These are phyloP conservation scores for Cyclophora punctaria DNA, from an alignment of 2,888 invertebrate species.

Conservation along the genomic window DNA sequence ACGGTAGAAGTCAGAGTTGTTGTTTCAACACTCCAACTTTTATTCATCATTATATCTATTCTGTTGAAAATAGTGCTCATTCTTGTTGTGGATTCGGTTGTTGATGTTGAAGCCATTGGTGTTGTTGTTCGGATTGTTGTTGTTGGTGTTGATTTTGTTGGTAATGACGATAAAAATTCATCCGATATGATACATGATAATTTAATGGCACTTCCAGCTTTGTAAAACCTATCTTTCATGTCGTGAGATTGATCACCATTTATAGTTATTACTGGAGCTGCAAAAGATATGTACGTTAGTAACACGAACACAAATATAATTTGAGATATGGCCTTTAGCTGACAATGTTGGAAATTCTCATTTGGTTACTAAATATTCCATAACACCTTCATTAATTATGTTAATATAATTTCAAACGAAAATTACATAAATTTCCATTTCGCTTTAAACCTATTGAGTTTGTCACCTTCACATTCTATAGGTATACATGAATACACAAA, in stretches of 20 bases:
- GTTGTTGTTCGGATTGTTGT: constrained; percentile 38
- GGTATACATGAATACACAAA: neutral
- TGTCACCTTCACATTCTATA: too few relatives aligned
- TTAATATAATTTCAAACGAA: neutral
- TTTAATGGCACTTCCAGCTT: constrained; percentile 83
- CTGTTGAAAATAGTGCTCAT: constrained; percentile 65
- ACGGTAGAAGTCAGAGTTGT: constrained; percentile 61
- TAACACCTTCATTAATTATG: too few relatives aligned
- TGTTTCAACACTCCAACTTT: constrained; percentile 71
- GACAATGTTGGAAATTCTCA: too few relatives aligned
- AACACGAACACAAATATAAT: neutral
- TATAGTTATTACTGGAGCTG: constrained; percentile 82
- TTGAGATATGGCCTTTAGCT: too few relatives aligned
- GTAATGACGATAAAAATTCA: constrained; percentile 45
- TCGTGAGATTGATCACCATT: constrained; percentile 82
- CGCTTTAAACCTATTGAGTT: too few relatives aligned
- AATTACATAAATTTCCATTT: neutral
- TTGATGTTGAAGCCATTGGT: constrained; percentile 50
- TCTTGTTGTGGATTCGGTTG: constrained; percentile 58
- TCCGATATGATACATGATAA: constrained; percentile 76
- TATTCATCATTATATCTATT: constrained; percentile 69
- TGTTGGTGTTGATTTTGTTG: constrained; percentile 41
- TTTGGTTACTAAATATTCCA: too few relatives aligned
- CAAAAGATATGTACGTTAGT: constrained; percentile 17
- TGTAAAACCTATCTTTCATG: constrained; percentile 82